Base-by-base conservation (phyloP, 1,140 invertebrate genomes). In the Drosophila chauvacae region DNA sequence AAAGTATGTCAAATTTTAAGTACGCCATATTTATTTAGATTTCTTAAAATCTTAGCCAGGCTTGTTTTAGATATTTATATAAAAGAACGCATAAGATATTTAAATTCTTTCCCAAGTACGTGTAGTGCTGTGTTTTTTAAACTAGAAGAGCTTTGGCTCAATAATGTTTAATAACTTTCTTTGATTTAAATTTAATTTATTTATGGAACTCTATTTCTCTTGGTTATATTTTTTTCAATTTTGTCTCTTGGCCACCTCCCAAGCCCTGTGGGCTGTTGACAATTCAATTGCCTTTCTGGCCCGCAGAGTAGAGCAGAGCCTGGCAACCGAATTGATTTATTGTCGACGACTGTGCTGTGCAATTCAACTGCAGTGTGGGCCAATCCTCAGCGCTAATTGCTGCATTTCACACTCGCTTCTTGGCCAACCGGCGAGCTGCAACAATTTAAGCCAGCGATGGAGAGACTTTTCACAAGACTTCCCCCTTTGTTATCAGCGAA, bases 401-500 rank as follows among this genome's bases (percentile, higher is more conserved):
- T 50, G 37, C 20, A 50, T 72, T 72, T 72, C 53, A 72, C 69
- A 72, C 69, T 50, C 66, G 50, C 68, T 42, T 72, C 66, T 72
- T 72, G 66, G 69, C 66, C 42, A 72, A 72, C 47, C 14, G 16
- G 20, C 10, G n/a, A 51, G 44, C 44, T 48, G 69, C 53, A 59
- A 68, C 63, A 72, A 71, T 62, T 73, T 55, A 37, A 55, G 20
- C 51, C 13, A 35, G 16, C 30, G 3, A 13, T 26, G 30, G n/a
- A 33, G 55, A 73, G 45, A 48, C 45, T 61, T 73, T 73, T 73
- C 69, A 62, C 71, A 73, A 72, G 69, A 72, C 69, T 72, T 72
- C 66, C 69, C 66, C 16, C 65, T 70, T 42, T 72, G 69, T 59
- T 72, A 72, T 72, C 69, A 72, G 55, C 69, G 69, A 56, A 57